Base-by-base conservation (phyloP, 1,140 invertebrate species). In the Choristoneura fumiferana region DNA sequence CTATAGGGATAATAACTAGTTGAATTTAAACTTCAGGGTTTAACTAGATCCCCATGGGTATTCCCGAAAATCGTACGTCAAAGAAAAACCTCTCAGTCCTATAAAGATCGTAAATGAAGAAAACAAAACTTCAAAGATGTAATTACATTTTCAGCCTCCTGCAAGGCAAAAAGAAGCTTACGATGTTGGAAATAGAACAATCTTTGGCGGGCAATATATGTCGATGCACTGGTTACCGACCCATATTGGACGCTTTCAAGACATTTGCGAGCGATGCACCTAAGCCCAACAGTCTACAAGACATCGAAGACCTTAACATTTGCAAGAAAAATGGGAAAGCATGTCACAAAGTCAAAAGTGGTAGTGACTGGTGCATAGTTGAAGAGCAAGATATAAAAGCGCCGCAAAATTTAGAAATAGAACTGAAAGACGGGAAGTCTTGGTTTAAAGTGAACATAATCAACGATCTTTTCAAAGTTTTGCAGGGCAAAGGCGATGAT, bases 191-290 rank as follows among this genome's bases (percentile, higher is more conserved):
- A 65, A 89, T 94, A 12, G 93, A 94, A 67, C 90, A 93, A 62
- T 91, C 91, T 0, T 92, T 94, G 65, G 93, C 92, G 8, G 93
- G 95, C 60, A 96, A 95, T 73, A 90, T 95, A 33, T 96, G 95
- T 62, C 91, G 94, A 35, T 96, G 95, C 71, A 96, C 95, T 1
- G 95, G 95, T 0, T 96, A 96, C 73, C 84, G 95, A 43, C 93
- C 95, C 0, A 96, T 96, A 77, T 80, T 96, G 10, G 92, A 95
- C 36, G 91, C 93, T 8, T 95, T 95, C 70, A 95, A 95, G 81
- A 91, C 91, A 34, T 91, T 94, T 40, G 91, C 91, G 1, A 76
- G 40, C 5, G 92, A 93, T 71, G 90, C 91, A 8, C 10, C 40
- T 37, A 35, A 49, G 18, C 34, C 40, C 0, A 29, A 39, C 17